Evolutionary conservation across 2,888 invertebrate genomes (phyloP).

Genomic region (Blastobasis lacticolella): DNA sequence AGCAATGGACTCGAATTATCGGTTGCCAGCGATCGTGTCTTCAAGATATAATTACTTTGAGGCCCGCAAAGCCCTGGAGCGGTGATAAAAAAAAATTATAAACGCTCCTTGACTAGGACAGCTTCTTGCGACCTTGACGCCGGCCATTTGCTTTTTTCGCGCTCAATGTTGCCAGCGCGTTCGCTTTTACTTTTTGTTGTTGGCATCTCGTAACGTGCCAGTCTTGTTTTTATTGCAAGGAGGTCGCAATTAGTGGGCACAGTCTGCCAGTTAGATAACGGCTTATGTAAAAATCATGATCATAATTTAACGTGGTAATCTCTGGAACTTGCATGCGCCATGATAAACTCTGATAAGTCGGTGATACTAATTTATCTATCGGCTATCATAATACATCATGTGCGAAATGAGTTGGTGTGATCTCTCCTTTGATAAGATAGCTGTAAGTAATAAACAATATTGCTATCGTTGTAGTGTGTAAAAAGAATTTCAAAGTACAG

Average conservation of each 20-base stretch:
- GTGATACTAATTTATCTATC: constrained; percentile 2
- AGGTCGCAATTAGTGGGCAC: neutral
- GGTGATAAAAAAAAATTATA: constrained; percentile 56
- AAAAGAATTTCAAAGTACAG: no score
- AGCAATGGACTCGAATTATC: constrained; percentile 17
- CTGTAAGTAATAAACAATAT: no score
- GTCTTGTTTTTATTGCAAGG: neutral
- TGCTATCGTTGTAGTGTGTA: no score
- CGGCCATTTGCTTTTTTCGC: constrained; percentile 69
- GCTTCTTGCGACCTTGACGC: constrained; percentile 67
- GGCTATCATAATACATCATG: constrained; percentile 4
- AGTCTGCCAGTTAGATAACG: neutral
- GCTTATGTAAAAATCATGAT: neutral
- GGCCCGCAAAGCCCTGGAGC: constrained; percentile 40
- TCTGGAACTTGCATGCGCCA: neutral
- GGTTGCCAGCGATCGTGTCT: constrained; percentile 8
- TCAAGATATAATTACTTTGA: constrained; percentile 27
- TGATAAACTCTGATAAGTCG: constrained; percentile 1
- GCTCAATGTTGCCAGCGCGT: constrained; percentile 67
- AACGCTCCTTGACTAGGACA: constrained; percentile 71
- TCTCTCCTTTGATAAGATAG: constrained; percentile 2
- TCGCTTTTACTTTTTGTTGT: constrained; percentile 49
- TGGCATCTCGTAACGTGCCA: constrained; percentile 46
- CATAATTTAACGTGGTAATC: neutral
- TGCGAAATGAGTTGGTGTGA: constrained; percentile 2